Evolutionary conservation across 2,113 vertebrate species (phyloP).

Genomic region (Prinia subflava): DNA sequence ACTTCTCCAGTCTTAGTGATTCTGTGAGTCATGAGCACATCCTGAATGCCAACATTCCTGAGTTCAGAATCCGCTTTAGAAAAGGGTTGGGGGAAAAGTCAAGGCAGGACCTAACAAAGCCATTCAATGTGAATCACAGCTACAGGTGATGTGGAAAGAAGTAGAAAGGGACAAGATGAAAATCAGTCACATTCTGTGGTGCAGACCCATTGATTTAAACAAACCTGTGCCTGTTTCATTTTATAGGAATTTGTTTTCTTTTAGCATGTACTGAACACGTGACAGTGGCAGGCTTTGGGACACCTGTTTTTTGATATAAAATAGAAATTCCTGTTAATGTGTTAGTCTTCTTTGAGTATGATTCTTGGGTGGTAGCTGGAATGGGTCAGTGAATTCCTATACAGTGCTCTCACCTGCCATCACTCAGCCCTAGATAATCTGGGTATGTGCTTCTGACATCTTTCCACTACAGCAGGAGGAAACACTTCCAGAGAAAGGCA

Average conservation of each 20-base stretch:
- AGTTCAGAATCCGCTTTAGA: background rate
- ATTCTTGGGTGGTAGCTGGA: background rate
- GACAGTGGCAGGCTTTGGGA: background rate
- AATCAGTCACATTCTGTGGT: background rate
- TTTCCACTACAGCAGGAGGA: background rate
- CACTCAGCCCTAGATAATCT: fast-evolving
- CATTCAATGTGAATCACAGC: background rate
- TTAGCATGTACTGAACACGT: background rate
- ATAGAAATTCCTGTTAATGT: background rate
- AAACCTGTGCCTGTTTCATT: background rate
- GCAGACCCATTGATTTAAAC: background rate
- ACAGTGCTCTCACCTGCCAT: background rate
- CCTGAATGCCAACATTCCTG: background rate
- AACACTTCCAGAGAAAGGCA: background rate
- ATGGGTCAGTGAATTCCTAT: background rate
- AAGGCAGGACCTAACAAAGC: background rate
- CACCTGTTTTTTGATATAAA: background rate
- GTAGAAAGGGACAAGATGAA: background rate
- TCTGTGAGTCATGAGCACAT: background rate
- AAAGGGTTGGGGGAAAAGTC: background rate
- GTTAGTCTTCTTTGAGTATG: background rate
- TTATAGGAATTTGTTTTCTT: background rate
- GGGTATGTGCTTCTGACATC: background rate
- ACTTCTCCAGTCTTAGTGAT: background rate
- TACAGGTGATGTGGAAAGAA: background rate